Conservation (phyloP, 2,888 invertebrate species). For the Diarsia rubi region DNA sequence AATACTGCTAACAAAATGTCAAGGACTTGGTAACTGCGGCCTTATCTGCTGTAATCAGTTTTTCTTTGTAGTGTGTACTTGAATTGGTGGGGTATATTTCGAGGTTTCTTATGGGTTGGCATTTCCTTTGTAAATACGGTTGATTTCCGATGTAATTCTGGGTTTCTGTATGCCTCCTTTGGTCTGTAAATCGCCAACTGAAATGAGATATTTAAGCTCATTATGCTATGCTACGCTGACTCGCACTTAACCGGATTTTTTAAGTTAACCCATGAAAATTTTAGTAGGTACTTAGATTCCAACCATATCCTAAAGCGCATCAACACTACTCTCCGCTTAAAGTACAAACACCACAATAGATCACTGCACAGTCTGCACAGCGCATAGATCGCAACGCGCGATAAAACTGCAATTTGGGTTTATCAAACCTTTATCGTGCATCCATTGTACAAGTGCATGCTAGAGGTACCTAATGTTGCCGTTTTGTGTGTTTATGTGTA, state of each 20-base stretch:
- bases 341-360: constrained; percentile 70
- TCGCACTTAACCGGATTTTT: neutral
- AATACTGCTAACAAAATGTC: constrained; percentile 46
- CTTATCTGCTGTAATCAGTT: constrained; percentile 55
- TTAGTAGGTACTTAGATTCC: neutral
- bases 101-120: constrained; percentile 4
- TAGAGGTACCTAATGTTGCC: constrained; percentile 33
- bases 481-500: constrained; percentile 26
- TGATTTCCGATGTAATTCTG: neutral
- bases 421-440: constrained; percentile 71
- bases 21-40: constrained; percentile 47
- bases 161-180: neutral
- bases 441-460: constrained; percentile 49
- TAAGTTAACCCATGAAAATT: neutral
- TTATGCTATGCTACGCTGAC: no score
- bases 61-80: constrained; percentile 43
- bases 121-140: neutral
- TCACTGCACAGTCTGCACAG: constrained; percentile 66
- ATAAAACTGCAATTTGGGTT: constrained; percentile 85
- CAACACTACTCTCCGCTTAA: constrained; percentile 6
- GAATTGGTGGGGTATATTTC: constrained; percentile 23
- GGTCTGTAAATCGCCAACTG: neutral
- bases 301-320: constrained; percentile 8
- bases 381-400: constrained; percentile 76
- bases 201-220: neutral